Evolutionary conservation across 2,888 invertebrate species (phyloP).

Genomic region (Agrochola macilenta): DNA sequence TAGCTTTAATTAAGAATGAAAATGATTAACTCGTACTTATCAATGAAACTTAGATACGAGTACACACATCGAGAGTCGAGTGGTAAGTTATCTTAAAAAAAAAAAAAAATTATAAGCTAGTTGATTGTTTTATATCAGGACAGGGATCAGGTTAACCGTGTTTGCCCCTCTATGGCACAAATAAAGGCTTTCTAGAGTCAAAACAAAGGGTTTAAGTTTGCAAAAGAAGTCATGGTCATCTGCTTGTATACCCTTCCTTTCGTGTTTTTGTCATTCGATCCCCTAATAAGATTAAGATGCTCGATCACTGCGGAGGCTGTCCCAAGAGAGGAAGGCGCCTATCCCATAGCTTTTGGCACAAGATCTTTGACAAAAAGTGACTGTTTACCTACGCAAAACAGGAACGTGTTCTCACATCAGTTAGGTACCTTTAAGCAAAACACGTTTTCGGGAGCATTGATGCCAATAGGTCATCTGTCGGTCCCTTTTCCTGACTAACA

Average conservation of each 20-base stretch:
- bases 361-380: constrained; percentile 22
- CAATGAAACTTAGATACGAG: no score
- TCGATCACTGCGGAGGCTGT: constrained; percentile 1
- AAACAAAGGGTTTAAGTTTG: neutral
- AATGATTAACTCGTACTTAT: no score
- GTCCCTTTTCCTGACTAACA: neutral
- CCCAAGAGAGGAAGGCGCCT: constrained; percentile 5
- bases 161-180: neutral
- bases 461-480: neutral
- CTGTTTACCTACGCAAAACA: constrained; percentile 23
- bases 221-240: neutral
- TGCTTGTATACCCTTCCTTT: neutral
- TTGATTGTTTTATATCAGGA: no score
- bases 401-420: neutral
- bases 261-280: constrained; percentile 28
- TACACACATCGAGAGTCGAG: no score
- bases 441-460: neutral
- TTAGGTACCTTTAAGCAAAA: neutral
- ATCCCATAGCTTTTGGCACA: constrained; percentile 7
- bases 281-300: constrained; percentile 17
- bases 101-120: no score
- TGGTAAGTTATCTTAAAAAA: no score
- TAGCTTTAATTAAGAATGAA: no score
- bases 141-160: neutral
- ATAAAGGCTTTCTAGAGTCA: neutral